Base-by-base conservation (phyloP, 2,888 invertebrate species). In the Andrena chrysosceles region DNA sequence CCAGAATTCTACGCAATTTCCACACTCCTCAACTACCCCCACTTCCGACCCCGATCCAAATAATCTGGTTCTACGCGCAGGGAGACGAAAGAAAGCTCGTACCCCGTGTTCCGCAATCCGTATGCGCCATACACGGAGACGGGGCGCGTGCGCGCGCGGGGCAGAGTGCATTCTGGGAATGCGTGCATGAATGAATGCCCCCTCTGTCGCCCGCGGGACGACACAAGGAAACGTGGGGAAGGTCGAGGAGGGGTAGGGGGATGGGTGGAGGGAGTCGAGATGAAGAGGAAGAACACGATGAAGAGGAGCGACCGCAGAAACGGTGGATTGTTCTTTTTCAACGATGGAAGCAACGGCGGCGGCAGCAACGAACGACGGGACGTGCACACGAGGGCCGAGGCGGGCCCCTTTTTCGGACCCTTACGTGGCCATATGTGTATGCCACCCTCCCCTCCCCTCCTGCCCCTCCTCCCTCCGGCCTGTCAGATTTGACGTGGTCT, bases 101-200 rank as follows among this genome's bases (percentile, higher is more conserved):
- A 20, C n/a, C 52, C 8, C 52, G 20, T 20, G 20, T 52, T 20
- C 52, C 20, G 52, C 2, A 8, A 52, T 20, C 20, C 52, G 52
- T 20, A 8, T 8, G 52, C 52, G 20, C 5, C 59, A 26, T 56
- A 26, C 59, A 59, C 59, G 20, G 52, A 33, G 78, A 29, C 80
- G 67, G 72, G 68, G 68, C 66, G 75, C 59, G 69, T 29, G 69
- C 64, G 56, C 73, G 69, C 64, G 56, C 73, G 56, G 85, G 79
- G 68, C 77, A 42, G 69, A 63, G 84, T 82, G 87, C 87, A 84
- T 92, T 92, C 92, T 85, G 89, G 84, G 92, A 92, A 92, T 89
- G 88, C 89, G 90, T 87, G 91, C 88, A 91, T 92, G 92, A 92
- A 92, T 92, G 92, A 92, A 92, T 90, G 91, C 87, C 89, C 89